These are phyloP conservation scores for Chionomys nivalis DNA, from an alignment of 2,113 vertebrate genomes.

Conservation along the genomic window DNA sequence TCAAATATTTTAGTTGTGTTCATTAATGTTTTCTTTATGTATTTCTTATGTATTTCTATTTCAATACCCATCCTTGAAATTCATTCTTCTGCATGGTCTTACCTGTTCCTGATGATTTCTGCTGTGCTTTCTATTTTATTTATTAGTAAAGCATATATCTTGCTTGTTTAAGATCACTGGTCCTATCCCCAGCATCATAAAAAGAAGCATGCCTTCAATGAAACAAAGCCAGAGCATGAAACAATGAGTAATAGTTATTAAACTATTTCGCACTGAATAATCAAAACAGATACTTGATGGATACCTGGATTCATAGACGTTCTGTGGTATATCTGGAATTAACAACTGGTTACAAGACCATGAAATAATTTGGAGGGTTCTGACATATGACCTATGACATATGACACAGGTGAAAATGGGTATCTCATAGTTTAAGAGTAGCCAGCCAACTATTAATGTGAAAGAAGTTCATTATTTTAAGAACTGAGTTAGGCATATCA, in stretches of 20 bases:
- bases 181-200: not conserved
- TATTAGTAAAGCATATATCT: not conserved
- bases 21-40: not conserved
- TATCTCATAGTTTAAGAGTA: not conserved
- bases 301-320: not conserved
- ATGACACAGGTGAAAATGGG: not conserved
- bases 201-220: slow-evolving; percentile 1
- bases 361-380: not conserved
- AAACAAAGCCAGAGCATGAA: not conserved
- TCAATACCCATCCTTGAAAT: not conserved
- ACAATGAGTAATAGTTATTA: not conserved
- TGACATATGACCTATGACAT: not conserved
- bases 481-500: not conserved
- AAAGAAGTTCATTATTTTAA: slow-evolving; percentile 44
- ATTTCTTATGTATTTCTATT: not conserved
- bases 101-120: not conserved
- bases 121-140: not conserved
- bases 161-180: not conserved
- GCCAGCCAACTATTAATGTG: not conserved
- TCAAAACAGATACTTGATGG: not conserved
- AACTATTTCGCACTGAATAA: not conserved
- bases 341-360: not conserved
- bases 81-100: not conserved
- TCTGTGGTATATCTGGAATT: not conserved
- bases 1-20: not conserved